phyloP scores from a whole-genome alignment of 2,113 vertebrate species.

The human (Homo sapiens) region DNA sequence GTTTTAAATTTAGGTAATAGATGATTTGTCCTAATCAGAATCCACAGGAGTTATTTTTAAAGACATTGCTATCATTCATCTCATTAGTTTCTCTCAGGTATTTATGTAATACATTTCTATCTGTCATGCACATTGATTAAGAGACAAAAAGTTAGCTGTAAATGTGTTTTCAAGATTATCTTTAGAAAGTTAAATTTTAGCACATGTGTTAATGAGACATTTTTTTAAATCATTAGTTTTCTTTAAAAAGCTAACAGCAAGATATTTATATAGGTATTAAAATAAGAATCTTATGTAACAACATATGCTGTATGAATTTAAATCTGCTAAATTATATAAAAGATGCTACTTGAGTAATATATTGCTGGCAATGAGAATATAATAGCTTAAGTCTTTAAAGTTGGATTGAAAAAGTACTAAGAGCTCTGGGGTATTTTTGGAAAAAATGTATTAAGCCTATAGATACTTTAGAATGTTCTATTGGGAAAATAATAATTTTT shows the following conservation, averaged over 20 bases:
- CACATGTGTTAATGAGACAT: neutral
- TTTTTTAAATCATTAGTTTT: constrained; percentile 9
- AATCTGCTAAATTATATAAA: constrained; percentile 23
- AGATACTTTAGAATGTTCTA: neutral
- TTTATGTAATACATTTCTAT: constrained; percentile 9
- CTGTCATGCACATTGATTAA: constrained; percentile 50
- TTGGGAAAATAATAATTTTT: neutral
- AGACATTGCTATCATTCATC: constrained; percentile 51
- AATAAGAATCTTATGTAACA: neutral
- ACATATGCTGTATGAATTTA: neutral
- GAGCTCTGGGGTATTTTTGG: neutral
- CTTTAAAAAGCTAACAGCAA: neutral
- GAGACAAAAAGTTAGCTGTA: constrained; percentile 42
- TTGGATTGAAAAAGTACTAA: neutral
- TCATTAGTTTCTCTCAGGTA: constrained; percentile 51
- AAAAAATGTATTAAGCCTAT: neutral
- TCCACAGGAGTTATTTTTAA: constrained; percentile 59
- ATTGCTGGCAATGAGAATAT: neutral
- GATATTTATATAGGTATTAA: neutral
- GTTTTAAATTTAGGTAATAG: constrained; percentile 64
- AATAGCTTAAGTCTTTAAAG: neutral
- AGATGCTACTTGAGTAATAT: neutral
- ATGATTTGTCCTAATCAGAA: constrained; percentile 65
- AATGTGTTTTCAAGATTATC: constrained; percentile 38
- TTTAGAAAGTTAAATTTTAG: constrained; percentile 45